Conservation (phyloP, 2,888 invertebrate genomes). For the Tipula vernalis region DNA sequence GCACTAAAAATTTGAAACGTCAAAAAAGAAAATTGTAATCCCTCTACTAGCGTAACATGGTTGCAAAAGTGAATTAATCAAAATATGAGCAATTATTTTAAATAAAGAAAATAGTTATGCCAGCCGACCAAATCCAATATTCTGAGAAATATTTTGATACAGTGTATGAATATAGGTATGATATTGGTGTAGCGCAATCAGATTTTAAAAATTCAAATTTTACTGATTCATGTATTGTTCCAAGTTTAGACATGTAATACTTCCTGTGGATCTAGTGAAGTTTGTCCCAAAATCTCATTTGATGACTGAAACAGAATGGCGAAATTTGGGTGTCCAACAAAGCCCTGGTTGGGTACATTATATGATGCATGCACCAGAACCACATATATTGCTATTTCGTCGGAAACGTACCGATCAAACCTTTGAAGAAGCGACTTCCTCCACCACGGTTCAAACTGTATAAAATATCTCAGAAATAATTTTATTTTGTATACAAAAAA, state of each 20-base stretch:
- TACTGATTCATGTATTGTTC: background rate
- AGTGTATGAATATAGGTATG: constrained; percentile 75
- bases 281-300: constrained; percentile 78
- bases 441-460: background rate
- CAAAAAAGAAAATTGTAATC: background rate
- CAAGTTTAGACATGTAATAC: constrained; percentile 67
- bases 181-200: background rate
- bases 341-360: constrained; percentile 78
- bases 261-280: constrained; percentile 73
- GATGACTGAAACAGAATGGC: constrained; percentile 92
- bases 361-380: constrained; percentile 85
- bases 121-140: constrained; percentile 76
- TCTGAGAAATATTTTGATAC: constrained; percentile 85
- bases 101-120: constrained; percentile 37
- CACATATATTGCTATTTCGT: constrained; percentile 73
- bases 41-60: background rate
- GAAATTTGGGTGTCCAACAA: constrained; percentile 87
- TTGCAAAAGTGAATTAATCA: background rate
- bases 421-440: background rate
- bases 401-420: constrained; percentile 32
- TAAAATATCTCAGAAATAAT: background rate
- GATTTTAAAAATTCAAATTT: background rate
- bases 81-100: background rate
- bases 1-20: background rate
- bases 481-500: background rate